Evolutionary conservation across 2,113 vertebrate species (phyloP), one percentile per base, ranked within the genome.

Genomic region (Tychaedon coryphoeus): DNA sequence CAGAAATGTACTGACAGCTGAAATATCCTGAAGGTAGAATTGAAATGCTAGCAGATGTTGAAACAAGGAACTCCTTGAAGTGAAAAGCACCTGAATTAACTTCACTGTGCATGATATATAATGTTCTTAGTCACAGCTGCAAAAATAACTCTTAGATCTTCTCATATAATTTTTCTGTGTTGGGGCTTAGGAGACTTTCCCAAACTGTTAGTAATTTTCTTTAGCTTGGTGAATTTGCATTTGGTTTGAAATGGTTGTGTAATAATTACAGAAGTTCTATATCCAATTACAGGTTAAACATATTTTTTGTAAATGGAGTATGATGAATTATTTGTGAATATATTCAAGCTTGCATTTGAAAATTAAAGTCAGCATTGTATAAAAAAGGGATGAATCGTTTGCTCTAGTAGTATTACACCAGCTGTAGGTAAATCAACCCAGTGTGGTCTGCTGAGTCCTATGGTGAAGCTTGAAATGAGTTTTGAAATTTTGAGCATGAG

Each of bases 11-110:
- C 66, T 96, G 93, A 78, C 96, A 94, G 80, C 86, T 94, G 79
- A 97, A 95, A 95, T 93, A 72, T 91, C 93, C 94, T 96, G 71
- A 95, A 95, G 86, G 93, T 93, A 93, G 65, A 90, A 95, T 73
- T 87, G 85, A 97, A 82, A 93, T 87, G 92, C 26, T 61, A 94
- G 72, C 71, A 93, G 65, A 70, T 93, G 86, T 82, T 96, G 80
- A 92, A 95, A 97, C 65, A 91, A 88, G 78, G 66, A 90, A 75
- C 88, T 90, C 92, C 86, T 96, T 97, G 93, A 92, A 96, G 89
- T 79, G 95, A 95, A 97, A 97, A 89, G 19, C 34, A 86, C 60
- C 73, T 69, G 56, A 90, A 71, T 80, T 93, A 61, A 87, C 69
- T 83, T 78, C 60, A 56, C 67, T 89, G 89, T 92, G 61, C 67